Base-by-base conservation (phyloP, 2,888 invertebrate genomes). In the Alloscopus bannaensis region DNA sequence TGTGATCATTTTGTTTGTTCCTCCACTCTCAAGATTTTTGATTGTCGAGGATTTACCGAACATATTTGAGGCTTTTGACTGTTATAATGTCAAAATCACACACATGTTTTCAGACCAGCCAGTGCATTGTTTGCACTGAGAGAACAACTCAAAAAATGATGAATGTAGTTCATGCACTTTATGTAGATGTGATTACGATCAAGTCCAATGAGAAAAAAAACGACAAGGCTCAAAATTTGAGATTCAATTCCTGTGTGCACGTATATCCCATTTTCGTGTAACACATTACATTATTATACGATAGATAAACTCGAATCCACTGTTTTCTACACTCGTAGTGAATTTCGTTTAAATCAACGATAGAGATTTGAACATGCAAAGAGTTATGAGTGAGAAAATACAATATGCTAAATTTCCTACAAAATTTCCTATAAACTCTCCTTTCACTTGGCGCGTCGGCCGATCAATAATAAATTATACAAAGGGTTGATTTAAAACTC, bases 51-150 rank as follows among this genome's bases (percentile, higher is more conserved):
- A 66, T 50, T 64, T 66, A 52, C 57, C 42, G 55, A 69, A 29
- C 50, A 31, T 18, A 28, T n/a, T 57, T 69, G 68, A 69, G 24
- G 22, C 29, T 52, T 60, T 73, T 65, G 65, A 57, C 65, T 73
- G 65, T 59, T 66, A 66, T 50, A 66, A 66, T 65, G 66, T 57
- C 59, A 59, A 75, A 75, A 75, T 65, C 45, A 75, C 73, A 75
- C 66, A 66, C n/a, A n/a, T n/a, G n/a, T n/a, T 75, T 65, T 50
- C 8, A n/a, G 29, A 42, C 40, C 64, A 55, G 52, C 36, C 50
- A 6, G 36, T 50, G 40, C 40, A 68, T 31, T 29, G 28, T 62
- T 71, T 71, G 71, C 42, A 60, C n/a, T n/a, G n/a, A n/a, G n/a
- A n/a, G 62, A 62, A 36, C 71, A 71, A 40, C 71, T 42, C 62